Percentiles rank a stretch among this genome's conserved stretches.
These are phyloP conservation scores for Scylla paramamosain DNA, from an alignment of 1,140 invertebrate species.

Conservation along the genomic window DNA sequence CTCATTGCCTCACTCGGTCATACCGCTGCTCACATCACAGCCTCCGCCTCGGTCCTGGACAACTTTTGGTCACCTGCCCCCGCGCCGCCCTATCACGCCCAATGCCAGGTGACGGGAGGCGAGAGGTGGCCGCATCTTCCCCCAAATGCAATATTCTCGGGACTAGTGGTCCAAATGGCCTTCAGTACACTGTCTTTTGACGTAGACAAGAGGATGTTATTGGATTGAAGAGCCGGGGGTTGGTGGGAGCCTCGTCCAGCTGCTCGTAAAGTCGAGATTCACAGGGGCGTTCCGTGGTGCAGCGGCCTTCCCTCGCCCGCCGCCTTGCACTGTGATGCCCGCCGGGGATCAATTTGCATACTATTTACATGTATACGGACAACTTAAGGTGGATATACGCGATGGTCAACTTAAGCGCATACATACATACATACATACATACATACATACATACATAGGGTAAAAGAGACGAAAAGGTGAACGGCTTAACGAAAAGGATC, in stretches of 20 bases:
- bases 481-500: neutral
- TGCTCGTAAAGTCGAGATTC: slow-evolving; percentile 53
- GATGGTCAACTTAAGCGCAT: slow-evolving; percentile 32
- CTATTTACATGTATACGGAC: slow-evolving; percentile 59
- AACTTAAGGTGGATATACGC: slow-evolving; percentile 48
- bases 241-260: neutral
- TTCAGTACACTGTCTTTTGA: slow-evolving; percentile 58
- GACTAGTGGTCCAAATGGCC: slow-evolving; percentile 55
- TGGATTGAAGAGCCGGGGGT: slow-evolving; percentile 33
- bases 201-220: slow-evolving; percentile 59
- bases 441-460: neutral
- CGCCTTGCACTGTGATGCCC: slow-evolving; percentile 14
- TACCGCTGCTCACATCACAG: neutral
- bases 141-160: slow-evolving; percentile 28
- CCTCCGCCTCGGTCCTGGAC: neutral
- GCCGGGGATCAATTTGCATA: slow-evolving; percentile 54
- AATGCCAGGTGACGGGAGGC: slow-evolving; percentile 24
- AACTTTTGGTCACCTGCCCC: neutral
- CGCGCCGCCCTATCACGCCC: neutral
- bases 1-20: neutral
- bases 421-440: neutral
- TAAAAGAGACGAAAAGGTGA: neutral
- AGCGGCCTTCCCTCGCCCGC: neutral
- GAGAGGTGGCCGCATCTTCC: slow-evolving; percentile 32
- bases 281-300: neutral